A percentile compares a stretch with the other conserved stretches of the same genome.
phyloP scores from a whole-genome alignment of 2,888 invertebrate genomes.

The Caenorhabditis virilis region DNA sequence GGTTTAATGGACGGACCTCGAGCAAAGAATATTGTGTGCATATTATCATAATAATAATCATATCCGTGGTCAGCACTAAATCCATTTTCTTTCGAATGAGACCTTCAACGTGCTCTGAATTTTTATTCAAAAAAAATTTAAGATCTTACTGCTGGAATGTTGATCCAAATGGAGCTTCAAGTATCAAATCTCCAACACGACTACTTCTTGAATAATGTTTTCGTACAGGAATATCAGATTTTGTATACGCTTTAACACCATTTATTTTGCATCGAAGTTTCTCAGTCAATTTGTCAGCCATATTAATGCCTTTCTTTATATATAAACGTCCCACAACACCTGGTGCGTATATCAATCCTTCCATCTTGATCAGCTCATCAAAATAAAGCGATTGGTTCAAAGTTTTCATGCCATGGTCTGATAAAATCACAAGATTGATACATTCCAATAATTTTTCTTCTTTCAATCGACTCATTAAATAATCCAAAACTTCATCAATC shows the following conservation, averaged over 20 bases:
- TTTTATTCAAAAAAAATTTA: too few relatives aligned
- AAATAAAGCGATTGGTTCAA: conserved; percentile 51
- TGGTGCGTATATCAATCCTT: conserved; percentile 44
- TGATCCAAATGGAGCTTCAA: conserved; percentile 59
- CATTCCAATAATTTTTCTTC: conserved; percentile 57
- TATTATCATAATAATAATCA: conserved; percentile 53
- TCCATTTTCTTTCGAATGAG: too few relatives aligned
- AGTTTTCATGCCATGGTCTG: conserved; percentile 62
- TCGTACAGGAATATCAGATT: conserved; percentile 48
- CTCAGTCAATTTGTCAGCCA: conserved; percentile 39
- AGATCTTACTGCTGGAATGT: conserved; percentile 48
- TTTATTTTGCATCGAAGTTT: conserved; percentile 53
- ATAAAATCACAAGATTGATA: conserved; percentile 58
- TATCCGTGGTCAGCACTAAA: conserved; percentile 60
- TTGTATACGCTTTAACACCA: conserved; percentile 48
- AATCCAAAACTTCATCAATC: conserved; percentile 54
- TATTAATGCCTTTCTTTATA: conserved; percentile 42
- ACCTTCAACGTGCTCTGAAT: too few relatives aligned
- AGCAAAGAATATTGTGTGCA: conserved; percentile 65
- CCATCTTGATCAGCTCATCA: conserved; percentile 40
- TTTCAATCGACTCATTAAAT: conserved; percentile 50
- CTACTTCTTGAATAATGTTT: conserved; percentile 54
- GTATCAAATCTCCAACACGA: conserved; percentile 58
- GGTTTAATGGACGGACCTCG: conserved; percentile 59
- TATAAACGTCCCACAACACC: conserved; percentile 61